Evolutionary conservation across 2,888 invertebrate genomes (phyloP), one percentile per base, ranked within the genome.

Genomic region (Agrilus biguttatus): DNA sequence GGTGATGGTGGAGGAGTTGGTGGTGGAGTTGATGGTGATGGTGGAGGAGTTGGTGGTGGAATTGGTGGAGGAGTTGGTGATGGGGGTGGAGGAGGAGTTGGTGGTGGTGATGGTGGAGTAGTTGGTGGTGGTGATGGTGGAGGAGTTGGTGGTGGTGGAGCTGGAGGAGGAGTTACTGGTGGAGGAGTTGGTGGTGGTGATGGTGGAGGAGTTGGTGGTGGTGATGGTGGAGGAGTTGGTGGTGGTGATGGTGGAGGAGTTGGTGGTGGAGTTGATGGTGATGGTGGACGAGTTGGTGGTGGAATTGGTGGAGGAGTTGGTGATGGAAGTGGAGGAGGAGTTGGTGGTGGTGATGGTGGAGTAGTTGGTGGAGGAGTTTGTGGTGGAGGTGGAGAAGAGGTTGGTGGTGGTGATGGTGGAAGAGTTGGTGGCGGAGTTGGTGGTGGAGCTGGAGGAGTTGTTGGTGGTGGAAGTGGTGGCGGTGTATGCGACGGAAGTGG

Each of bases 61-160:
- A 49, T 43, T 19, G 50, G 45, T n/a, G 46, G 49, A 41, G 47
- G 48, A n/a, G 56, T 56, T 12, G 61, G 55, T 17, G 49, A 40
- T 14, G 49, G 45, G 21, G 47, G 43, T 41, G 44, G 35, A 17
- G 50, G 48, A 10, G 49, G 36, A 33, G 49, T 41, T n/a, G 53
- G 23, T 6, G 23, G 23, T 23, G 23, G 23, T 23, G 23, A 6
- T 23, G 23, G 23, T 23, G 23, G 23, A 5, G 23, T 19, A 19
- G 19, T 6, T 23, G 23, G 23, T 23, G 23, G 23, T 23, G 7
- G 23, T 23, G 23, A 6, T 8, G 23, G 23, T 23, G 23, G 23
- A n/a, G 4, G 23, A 5, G 4, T 23, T 8, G 7, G 23, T 8
- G 23, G 23, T 19, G 2, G 19, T 5, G n/a, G n/a, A n/a, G n/a